Base-by-base conservation (phyloP, 2,113 vertebrate genomes). In the Scomber scombrus region DNA sequence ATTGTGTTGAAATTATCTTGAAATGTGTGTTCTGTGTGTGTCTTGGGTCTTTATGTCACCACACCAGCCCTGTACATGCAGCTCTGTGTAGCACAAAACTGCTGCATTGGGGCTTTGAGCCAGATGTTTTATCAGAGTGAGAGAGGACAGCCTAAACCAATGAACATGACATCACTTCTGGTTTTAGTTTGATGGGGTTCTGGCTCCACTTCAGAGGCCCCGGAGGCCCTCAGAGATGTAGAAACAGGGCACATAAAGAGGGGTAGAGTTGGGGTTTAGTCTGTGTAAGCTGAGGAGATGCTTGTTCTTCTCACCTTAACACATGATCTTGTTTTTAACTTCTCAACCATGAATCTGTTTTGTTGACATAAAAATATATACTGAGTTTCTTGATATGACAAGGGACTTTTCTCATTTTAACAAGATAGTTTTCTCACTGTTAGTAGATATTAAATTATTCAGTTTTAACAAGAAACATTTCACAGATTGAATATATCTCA, bases 101-200 rank as follows among this genome's bases (percentile, higher is more conserved):
- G 72, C 61, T 23, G 54, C 31, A 51, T 16, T 23, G 55, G 29
- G 73, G 68, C 84, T 52, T 40, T 1, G 47, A 60, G 75, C 81
- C 84, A 82, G 82, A 52, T 67, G 80, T 74, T 82, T 86, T 85
- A 89, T 91, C 86, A 72, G 77, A 72, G 75, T 6, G 15, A 75
- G 61, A 68, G 67, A 84, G 21, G 65, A 80, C 51, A 57, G 81
- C 80, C 84, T 81, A 40, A 84, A 84, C 85, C 81, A 68, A 40
- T 81, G 89, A 79, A 65, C 62, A 85, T 90, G 83, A 92, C 88
- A 83, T 92, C 86, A 91, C 78, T 78, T 81, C 80, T 89, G 85
- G 89, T 87, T 83, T 85, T 75, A 78, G 86, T 91, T 87, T 83
- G 82, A 86, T 73, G 82, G 76, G 72, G 71, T 60, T 84, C 78